phyloP scores from a whole-genome alignment of 2,113 vertebrate genomes.

The Neotoma lepida region DNA sequence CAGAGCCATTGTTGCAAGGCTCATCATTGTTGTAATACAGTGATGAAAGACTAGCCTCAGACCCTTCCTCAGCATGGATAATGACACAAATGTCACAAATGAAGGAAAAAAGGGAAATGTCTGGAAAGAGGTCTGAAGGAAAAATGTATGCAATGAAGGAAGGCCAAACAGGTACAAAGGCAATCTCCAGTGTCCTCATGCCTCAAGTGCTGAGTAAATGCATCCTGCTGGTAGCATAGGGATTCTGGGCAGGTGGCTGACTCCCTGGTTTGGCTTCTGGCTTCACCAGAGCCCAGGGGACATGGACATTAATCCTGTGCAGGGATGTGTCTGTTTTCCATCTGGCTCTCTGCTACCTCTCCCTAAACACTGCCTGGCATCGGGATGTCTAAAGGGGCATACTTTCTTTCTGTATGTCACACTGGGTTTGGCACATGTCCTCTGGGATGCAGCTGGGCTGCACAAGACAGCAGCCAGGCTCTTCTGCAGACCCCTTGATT shows the following conservation, averaged over 20 bases:
- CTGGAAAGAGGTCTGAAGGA: background rate
- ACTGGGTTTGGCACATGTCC: constrained; percentile 12
- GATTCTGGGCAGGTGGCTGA: constrained; percentile 25
- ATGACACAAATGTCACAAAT: constrained; percentile 52
- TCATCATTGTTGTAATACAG: background rate
- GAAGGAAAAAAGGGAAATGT: background rate
- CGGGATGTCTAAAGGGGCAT: background rate
- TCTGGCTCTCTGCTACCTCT: constrained; percentile 56
- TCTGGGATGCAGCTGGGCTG: background rate
- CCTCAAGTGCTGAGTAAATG: constrained; percentile 45
- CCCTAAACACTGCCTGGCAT: constrained; percentile 18
- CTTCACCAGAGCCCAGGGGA: constrained; percentile 28
- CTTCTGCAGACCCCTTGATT: background rate
- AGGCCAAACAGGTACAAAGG: background rate
- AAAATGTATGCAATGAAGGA: background rate
- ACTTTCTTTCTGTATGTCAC: background rate
- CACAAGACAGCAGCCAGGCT: background rate
- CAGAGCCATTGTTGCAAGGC: background rate
- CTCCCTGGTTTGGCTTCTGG: constrained; percentile 44
- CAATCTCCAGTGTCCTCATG: background rate
- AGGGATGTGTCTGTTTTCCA: constrained; percentile 61
- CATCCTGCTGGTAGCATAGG: background rate
- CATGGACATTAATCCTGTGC: constrained; percentile 17
- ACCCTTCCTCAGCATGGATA: background rate
- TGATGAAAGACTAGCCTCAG: background rate